These are phyloP conservation scores for Microcebus murinus DNA, from an alignment of 2,113 vertebrate species.

Conservation along the genomic window DNA sequence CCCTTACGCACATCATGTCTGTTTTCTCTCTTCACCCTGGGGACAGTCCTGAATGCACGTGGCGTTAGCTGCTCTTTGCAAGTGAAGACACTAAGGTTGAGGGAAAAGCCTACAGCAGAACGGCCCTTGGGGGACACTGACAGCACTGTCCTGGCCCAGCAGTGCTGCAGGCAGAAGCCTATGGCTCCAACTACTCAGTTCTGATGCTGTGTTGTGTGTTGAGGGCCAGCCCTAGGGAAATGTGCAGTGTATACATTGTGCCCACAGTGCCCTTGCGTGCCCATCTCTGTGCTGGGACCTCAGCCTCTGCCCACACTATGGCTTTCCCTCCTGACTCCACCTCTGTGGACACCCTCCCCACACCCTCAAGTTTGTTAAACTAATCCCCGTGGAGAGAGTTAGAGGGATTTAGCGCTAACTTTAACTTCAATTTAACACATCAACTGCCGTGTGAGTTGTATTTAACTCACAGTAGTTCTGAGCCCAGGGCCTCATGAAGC, in stretches of 20 bases:
- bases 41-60: accelerated
- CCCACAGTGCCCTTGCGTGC: background rate
- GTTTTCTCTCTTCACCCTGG: background rate
- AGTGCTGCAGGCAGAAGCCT: background rate
- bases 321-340: background rate
- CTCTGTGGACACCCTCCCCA: background rate
- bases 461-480: too few relatives aligned
- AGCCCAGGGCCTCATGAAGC: too few relatives aligned
- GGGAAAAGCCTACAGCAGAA: background rate
- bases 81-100: background rate
- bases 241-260: background rate
- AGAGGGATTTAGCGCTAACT: background rate
- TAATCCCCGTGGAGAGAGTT: background rate
- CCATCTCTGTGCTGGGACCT: background rate
- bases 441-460: too few relatives aligned
- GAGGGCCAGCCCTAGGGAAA: background rate
- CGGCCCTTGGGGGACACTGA: background rate
- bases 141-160: background rate
- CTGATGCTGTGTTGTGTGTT: background rate
- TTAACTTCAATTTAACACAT: background rate
- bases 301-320: background rate
- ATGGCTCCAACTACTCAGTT: background rate
- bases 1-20: background rate
- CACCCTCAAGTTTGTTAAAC: background rate
- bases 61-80: background rate